These are phyloP conservation scores for Felis chaus DNA, from an alignment of 2,113 vertebrate genomes.

Conservation along the genomic window DNA sequence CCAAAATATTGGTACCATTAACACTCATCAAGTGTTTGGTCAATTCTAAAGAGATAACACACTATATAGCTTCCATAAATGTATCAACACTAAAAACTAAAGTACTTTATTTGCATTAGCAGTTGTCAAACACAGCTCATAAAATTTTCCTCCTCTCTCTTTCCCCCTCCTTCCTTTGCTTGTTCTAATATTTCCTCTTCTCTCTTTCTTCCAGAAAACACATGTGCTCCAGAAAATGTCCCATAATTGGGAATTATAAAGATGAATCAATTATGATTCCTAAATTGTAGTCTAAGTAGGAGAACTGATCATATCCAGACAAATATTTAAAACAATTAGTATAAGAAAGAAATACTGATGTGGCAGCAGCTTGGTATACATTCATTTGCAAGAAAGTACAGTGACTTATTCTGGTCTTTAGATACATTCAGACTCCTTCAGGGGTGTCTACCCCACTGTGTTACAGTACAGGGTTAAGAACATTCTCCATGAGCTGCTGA, in stretches of 20 bases:
- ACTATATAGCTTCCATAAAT: background rate
- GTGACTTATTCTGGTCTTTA: background rate
- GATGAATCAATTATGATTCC: background rate
- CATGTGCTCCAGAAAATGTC: background rate
- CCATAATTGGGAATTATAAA: background rate
- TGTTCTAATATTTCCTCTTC: background rate
- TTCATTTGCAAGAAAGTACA: background rate
- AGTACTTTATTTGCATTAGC: background rate
- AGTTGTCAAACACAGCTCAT: background rate
- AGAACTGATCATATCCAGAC: background rate
- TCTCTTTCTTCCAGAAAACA: background rate
- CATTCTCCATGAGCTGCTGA: background rate
- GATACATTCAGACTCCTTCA: background rate
- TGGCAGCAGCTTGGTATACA: background rate
- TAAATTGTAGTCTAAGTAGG: background rate
- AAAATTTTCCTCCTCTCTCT: background rate
- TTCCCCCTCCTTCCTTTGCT: background rate
- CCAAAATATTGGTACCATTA: background rate
- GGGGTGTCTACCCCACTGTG: fast-evolving
- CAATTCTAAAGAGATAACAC: background rate
- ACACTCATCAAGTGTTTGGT: background rate
- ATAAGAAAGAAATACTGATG: background rate
- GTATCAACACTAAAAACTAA: background rate
- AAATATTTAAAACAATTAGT: background rate
- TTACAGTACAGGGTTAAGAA: background rate